Percentiles rank a stretch among this genome's conserved stretches.
Evolutionary conservation across 2,113 vertebrate species (phyloP).

Genomic region (Macquaria australasica): DNA sequence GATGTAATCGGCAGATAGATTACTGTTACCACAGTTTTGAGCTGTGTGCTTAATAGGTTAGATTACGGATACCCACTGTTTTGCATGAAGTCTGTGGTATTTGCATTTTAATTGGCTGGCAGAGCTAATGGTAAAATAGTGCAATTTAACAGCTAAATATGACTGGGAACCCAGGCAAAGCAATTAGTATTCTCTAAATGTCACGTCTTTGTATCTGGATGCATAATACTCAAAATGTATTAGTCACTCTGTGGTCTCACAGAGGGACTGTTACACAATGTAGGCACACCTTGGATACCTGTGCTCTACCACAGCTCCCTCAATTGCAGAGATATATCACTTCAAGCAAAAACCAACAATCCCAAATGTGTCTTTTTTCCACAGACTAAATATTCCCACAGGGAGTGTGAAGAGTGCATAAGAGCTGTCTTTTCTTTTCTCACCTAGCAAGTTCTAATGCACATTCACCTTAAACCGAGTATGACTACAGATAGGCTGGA

Average conservation of each 20-base stretch:
- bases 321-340: conserved; percentile 17
- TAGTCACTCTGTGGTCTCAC: conserved; percentile 27
- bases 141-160: conserved; percentile 58
- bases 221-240: conserved; percentile 23
- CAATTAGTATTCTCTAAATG: conserved; percentile 63
- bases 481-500: neutral
- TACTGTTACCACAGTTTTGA: neutral
- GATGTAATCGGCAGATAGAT: neutral
- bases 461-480: conserved; percentile 21
- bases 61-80: conserved; percentile 38
- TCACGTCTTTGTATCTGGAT: conserved; percentile 52
- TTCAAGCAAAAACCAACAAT: conserved; percentile 53
- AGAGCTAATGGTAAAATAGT: conserved; percentile 50
- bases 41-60: conserved; percentile 13
- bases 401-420: conserved; percentile 40
- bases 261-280: conserved; percentile 16
- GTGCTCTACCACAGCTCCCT: conserved; percentile 23
- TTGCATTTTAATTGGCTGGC: conserved; percentile 60
- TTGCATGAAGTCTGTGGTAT: conserved; percentile 36
- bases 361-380: conserved; percentile 44
- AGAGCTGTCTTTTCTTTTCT: conserved; percentile 31
- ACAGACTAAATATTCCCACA: conserved; percentile 38
- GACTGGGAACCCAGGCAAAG: conserved; percentile 34
- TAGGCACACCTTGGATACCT: conserved; percentile 35
- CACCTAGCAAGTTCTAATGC: neutral